A percentile compares a stretch with the other conserved stretches of the same genome.
Evolutionary conservation across 2,113 vertebrate genomes (phyloP).

Genomic region (Narcine bancroftii): DNA sequence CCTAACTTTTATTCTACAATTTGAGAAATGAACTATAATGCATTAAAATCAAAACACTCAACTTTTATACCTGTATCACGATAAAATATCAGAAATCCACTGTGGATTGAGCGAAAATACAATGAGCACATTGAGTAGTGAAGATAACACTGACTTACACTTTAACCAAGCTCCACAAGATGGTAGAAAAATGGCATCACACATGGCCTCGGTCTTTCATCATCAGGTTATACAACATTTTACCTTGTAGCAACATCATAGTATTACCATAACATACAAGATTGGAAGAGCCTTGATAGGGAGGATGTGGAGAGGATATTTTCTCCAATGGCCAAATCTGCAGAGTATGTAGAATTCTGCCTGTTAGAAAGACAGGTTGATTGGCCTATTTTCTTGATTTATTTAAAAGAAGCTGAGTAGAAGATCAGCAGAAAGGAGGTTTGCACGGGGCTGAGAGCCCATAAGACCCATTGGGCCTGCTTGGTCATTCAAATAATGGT

Average conservation of each 20-base stretch:
- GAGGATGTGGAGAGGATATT: too few species aligned
- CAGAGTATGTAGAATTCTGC: not conserved
- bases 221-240: not conserved
- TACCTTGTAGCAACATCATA: not conserved
- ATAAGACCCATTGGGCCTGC: too few species aligned
- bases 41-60: not conserved
- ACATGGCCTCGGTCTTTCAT: not conserved
- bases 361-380: not conserved
- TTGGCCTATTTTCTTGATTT: not conserved
- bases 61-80: not conserved
- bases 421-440: not conserved
- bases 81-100: not conserved
- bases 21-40: not conserved
- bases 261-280: not conserved
- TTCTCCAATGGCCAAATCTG: not conserved
- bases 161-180: not conserved
- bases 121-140: not conserved
- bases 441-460: not conserved
- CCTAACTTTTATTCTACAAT: not conserved
- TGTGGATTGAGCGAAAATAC: not conserved
- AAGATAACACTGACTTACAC: not conserved
- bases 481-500: too few species aligned
- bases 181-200: not conserved
- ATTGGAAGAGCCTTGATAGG: too few species aligned
- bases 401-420: not conserved